These are phyloP conservation scores for Notothenia coriiceps DNA, from an alignment of 2,113 vertebrate genomes.

Conservation along the genomic window DNA sequence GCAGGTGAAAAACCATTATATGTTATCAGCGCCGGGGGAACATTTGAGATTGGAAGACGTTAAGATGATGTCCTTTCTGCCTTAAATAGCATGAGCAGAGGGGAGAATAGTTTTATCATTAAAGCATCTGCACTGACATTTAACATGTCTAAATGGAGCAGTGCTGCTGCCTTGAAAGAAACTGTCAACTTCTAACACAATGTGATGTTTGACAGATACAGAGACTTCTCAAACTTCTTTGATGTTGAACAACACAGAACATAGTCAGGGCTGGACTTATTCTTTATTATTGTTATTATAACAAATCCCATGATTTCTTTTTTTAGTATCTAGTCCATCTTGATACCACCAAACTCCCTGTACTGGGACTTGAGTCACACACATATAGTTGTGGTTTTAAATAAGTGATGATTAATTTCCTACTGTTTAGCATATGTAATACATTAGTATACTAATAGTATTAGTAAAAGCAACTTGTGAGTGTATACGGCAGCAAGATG, in stretches of 20 bases:
- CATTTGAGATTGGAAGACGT: slow-evolving; percentile 20
- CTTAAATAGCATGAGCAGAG: slow-evolving; percentile 8
- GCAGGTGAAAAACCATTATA: slow-evolving; percentile 51
- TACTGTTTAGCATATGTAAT: not conserved
- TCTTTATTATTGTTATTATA: not conserved
- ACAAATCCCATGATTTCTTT: too few relatives aligned
- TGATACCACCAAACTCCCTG: too few relatives aligned
- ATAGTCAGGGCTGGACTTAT: not conserved
- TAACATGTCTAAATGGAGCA: slow-evolving; percentile 14
- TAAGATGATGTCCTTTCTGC: slow-evolving; percentile 37
- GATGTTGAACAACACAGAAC: slow-evolving; percentile 10
- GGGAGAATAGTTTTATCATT: slow-evolving; percentile 38
- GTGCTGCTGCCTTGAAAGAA: slow-evolving; percentile 8
- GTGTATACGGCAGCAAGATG: not conserved
- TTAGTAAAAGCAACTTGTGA: not conserved
- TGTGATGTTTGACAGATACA: slow-evolving; percentile 12
- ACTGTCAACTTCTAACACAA: slow-evolving; percentile 1
- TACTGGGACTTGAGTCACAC: not conserved
- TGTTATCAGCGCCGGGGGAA: slow-evolving; percentile 47
- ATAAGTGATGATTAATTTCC: not conserved
- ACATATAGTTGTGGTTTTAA: not conserved
- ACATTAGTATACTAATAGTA: not conserved
- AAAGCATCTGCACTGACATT: slow-evolving; percentile 40
- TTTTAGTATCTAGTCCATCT: not conserved
- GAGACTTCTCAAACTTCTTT: not conserved